These are phyloP conservation scores for Microtus montanus DNA, from an alignment of 2,113 vertebrate species.

Conservation along the genomic window DNA sequence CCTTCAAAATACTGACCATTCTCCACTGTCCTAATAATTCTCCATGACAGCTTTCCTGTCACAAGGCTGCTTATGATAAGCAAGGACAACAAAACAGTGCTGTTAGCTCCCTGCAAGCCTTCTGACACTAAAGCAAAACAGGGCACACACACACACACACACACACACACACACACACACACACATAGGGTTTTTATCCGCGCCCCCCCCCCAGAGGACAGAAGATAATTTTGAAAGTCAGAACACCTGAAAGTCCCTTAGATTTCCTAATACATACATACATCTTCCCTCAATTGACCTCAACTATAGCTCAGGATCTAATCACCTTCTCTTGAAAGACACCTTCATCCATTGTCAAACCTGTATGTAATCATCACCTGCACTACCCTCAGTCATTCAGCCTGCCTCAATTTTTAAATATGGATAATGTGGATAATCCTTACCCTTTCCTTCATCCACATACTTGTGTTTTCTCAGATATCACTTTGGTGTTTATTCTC, in stretches of 20 bases:
- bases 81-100: too few relatives aligned
- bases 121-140: too few relatives aligned
- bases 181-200: fast-evolving
- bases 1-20: too few relatives aligned
- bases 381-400: background rate
- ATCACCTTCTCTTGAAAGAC: constrained; percentile 53
- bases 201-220: background rate
- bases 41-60: too few relatives aligned
- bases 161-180: background rate
- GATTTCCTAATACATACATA: constrained; percentile 44
- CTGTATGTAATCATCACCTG: background rate
- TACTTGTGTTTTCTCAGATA: background rate
- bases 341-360: constrained; percentile 22
- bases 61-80: too few relatives aligned
- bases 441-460: background rate
- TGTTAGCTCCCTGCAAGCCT: too few relatives aligned
- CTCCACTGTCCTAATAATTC: too few relatives aligned
- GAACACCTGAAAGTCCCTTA: background rate
- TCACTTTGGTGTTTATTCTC: background rate
- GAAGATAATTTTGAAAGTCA: constrained; percentile 55
- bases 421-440: background rate
- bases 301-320: constrained; percentile 59
- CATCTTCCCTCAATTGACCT: constrained; percentile 50
- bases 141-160: background rate
- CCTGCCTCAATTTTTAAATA: background rate